Base-by-base conservation (phyloP, 2,888 invertebrate genomes). In the Phytoseiulus persimilis region DNA sequence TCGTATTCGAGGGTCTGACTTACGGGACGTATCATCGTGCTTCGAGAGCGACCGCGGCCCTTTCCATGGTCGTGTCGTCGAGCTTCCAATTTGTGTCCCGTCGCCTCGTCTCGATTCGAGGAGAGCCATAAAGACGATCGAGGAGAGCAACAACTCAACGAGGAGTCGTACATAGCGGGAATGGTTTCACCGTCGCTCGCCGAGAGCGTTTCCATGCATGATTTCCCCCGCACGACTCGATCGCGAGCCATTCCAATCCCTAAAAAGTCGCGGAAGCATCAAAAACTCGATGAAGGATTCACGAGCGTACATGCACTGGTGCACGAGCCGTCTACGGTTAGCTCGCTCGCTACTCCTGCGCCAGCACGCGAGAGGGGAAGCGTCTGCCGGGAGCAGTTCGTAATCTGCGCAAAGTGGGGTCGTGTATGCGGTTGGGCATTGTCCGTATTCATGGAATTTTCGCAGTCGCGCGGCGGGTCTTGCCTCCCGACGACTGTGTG, bases 401-500 rank as follows among this genome's bases (percentile, higher is more conserved):
- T 65, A 65, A 65, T 65, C 65, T 65, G 65, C 65, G 28, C 65
- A 65, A 65, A 65, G 14, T 65, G 65, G 18, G 65, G 65, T 23
- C 65, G 28, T 65, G 65, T 65, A 65, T 18, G 23, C 65, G 65
- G 65, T 23, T 14, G 14, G 65, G 65, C 65, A 65, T 28, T 14
- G 65, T 65, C 65, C 65, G 65, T 65, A 65, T 65, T 65, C 65
- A 65, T 65, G 65, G 65, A 65, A 65, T 65, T 65, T 65, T 65
- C 65, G 18, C 1, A 23, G 65, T 1, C 1, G 65, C 65, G 2
- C 28, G 18, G 65, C 5, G 9, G 39, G 9, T 39, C 39, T 39
- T 39, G 39, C 39, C 39, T 39, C 9, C 9, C 5, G 39, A 39
- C 5, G 5, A 39, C n/a, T n/a, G n/a, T n/a, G 39, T 39, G 39